A percentile compares a stretch with the other conserved stretches of the same genome.
Conservation (phyloP, 2,113 vertebrate species). For the Phrynocephalus versicolor region DNA sequence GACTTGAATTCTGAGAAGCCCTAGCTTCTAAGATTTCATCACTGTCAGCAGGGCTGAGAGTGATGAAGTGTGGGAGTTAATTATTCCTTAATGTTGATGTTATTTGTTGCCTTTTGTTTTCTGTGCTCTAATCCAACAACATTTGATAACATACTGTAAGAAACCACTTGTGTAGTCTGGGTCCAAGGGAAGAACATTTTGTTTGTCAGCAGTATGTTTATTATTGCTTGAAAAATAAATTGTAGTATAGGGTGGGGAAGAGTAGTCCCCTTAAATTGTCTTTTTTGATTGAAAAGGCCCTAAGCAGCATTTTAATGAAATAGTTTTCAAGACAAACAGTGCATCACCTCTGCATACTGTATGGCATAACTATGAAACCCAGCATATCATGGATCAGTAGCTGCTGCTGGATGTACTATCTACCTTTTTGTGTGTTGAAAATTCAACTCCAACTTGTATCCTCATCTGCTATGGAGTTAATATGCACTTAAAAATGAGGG, state of each 20-base stretch:
- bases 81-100: no score
- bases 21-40: no score
- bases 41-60: not conserved
- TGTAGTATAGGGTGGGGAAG: not conserved
- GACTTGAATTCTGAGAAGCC: not conserved
- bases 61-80: not conserved
- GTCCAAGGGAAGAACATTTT: no score
- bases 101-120: no score
- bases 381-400: no score
- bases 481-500: conserved; percentile 14
- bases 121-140: no score
- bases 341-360: not conserved
- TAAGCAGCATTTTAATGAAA: no score
- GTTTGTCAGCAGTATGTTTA: not conserved
- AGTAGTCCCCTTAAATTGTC: not conserved
- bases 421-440: not conserved
- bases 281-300: no score
- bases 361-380: not conserved
- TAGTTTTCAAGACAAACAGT: not conserved
- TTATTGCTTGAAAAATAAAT: not conserved
- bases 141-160: not conserved
- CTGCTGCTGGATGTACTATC: not conserved
- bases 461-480: conserved; percentile 22
- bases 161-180: not conserved
- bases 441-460: not conserved